phyloP scores from a whole-genome alignment of 2,888 invertebrate species.

The Harpalus rufipes region DNA sequence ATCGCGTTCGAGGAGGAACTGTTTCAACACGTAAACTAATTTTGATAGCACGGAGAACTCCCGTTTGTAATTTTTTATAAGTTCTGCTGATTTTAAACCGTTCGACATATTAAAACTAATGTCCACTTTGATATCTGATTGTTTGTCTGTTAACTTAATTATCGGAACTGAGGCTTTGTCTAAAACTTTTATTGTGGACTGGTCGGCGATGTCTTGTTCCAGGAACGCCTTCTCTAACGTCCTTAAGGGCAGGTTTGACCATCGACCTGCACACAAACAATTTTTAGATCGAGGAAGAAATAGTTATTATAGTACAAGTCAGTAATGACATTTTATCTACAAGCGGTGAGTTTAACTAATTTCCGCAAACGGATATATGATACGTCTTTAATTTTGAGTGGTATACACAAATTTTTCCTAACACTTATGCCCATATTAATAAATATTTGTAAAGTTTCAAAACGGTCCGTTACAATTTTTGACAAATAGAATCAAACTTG shows the following conservation, averaged over 20 bases:
- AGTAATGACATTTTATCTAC: too few relatives aligned
- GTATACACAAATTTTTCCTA: too few relatives aligned
- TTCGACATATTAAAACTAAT: slow-evolving; percentile 99
- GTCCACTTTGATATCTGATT: slow-evolving; percentile 94
- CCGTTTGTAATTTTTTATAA: slow-evolving; percentile 94
- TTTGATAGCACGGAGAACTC: slow-evolving; percentile 94
- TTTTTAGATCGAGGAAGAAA: too few relatives aligned
- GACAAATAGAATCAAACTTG: too few relatives aligned
- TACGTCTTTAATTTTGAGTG: too few relatives aligned
- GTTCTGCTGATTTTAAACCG: slow-evolving; percentile 97
- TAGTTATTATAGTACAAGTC: too few relatives aligned
- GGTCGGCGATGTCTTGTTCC: slow-evolving; percentile 93
- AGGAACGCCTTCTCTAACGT: slow-evolving; percentile 94
- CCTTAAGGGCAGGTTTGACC: slow-evolving; percentile 94
- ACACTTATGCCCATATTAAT: too few relatives aligned
- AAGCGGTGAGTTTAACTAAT: too few relatives aligned
- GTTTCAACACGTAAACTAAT: slow-evolving; percentile 97
- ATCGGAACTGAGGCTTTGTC: slow-evolving; percentile 99
- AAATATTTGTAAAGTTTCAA: too few relatives aligned
- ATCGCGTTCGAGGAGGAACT: slow-evolving; percentile 98
- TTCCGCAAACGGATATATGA: too few relatives aligned
- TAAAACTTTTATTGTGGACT: slow-evolving; percentile 94
- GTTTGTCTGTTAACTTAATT: slow-evolving; percentile 95
- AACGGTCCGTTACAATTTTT: too few relatives aligned
- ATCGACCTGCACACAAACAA: slow-evolving; percentile 82